Conservation (phyloP, 2,113 vertebrate genomes). For the Benitochromis conjunctus region DNA sequence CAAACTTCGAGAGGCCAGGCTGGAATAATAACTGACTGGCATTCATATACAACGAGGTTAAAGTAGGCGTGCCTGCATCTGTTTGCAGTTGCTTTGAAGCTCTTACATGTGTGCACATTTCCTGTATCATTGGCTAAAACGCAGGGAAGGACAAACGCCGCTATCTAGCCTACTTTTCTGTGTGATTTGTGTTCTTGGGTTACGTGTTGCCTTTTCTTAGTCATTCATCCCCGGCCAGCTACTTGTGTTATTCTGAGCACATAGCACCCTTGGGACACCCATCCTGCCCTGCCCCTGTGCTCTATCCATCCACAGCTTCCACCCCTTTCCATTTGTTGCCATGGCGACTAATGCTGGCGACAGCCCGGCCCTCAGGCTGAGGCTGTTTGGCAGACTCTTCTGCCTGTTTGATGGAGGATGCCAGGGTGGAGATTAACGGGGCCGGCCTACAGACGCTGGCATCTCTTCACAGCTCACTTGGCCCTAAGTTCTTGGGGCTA, state of each 20-base stretch:
- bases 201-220: conserved; percentile 19
- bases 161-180: neutral
- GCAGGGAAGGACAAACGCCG: neutral
- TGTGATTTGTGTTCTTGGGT: conserved; percentile 21
- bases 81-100: neutral
- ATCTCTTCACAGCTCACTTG: conserved; percentile 33
- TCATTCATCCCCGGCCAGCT: conserved; percentile 33
- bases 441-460: conserved; percentile 42
- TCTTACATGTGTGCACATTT: neutral
- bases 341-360: conserved; percentile 63
- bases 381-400: conserved; percentile 42
- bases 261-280: conserved; percentile 54
- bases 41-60: neutral
- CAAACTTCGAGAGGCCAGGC: neutral
- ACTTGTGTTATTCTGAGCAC: conserved; percentile 55
- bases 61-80: neutral
- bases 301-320: conserved; percentile 40
- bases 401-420: conserved; percentile 51
- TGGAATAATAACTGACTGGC: neutral
- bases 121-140: neutral
- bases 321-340: conserved; percentile 62
- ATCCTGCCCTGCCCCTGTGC: conserved; percentile 39
- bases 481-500: conserved; percentile 13
- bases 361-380: conserved; percentile 45
- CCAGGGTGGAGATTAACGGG: conserved; percentile 48